Base-by-base conservation (phyloP, 2,113 vertebrate species). In the Bombycilla garrulus region DNA sequence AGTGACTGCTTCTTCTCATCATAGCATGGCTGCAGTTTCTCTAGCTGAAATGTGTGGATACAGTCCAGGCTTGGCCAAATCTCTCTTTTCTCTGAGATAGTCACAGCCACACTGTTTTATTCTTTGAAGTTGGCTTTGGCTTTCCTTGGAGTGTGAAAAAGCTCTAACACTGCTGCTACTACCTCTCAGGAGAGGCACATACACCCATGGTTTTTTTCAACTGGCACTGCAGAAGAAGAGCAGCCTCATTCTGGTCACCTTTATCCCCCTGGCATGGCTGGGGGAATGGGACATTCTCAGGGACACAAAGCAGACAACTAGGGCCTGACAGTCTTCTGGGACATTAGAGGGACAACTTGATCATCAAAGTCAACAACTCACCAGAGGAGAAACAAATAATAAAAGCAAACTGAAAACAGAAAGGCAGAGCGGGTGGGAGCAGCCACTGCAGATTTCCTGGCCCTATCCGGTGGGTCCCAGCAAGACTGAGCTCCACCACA, bases 211-310 rank as follows among this genome's bases (percentile, higher is more conserved):
- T 33, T 73, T 71, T 74, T 18, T 33, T 65, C 36, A 48, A 0
- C 25, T 72, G 61, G 17, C 31, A 71, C 40, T 12, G 71, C 23
- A 31, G 72, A 6, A 71, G 24, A 76, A 84, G 67, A 81, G 18
- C 31, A 87, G 21, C 21, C 42, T 16, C 28, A 24, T 60, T 76
- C 48, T 56, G 50, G 19, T 38, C 19, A 22, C 33, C 28, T 74
- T 62, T 2, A 0, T 40, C 2, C 5, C 6, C 8, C 31, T 50
- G 54, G 33, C 26, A 58, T 0, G 0, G 45, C 35, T 3, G 5
- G 20, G 21, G 22, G 12, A 74, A n/a, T 29, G 29, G 45, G 31
- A 35, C 25, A 61, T 11, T 18, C 22, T 77, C 3, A 11, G 17
- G n/a, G n/a, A n/a, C 22, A 51, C 26, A 66, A 79, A 45, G 22